These are phyloP conservation scores for Phylloscopus trochiloides DNA, from an alignment of 2,113 vertebrate species.

Conservation along the genomic window DNA sequence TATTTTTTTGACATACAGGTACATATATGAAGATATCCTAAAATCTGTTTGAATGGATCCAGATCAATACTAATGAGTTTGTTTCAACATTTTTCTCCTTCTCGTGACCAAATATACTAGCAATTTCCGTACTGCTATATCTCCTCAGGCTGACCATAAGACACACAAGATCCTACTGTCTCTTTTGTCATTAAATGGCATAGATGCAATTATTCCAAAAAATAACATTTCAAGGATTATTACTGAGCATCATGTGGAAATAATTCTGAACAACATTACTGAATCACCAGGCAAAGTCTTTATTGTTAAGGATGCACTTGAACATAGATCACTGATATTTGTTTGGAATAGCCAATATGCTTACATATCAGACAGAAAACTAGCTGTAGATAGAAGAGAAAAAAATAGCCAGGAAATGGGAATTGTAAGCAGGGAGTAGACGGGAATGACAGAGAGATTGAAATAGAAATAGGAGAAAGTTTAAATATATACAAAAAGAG, in stretches of 20 bases:
- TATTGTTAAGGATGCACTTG: neutral
- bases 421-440: neutral
- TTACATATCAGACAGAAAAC: neutral
- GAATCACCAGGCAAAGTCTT: neutral
- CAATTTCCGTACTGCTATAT: fast-evolving
- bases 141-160: neutral
- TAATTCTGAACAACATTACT: neutral
- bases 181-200: neutral
- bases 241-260: neutral
- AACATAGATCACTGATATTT: neutral
- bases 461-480: neutral
- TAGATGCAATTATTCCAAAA: neutral
- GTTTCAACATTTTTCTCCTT: neutral
- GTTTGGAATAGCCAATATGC: neutral
- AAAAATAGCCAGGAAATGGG: neutral
- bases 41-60: neutral
- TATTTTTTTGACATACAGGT: neutral
- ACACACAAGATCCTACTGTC: neutral
- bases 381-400: neutral
- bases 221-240: neutral
- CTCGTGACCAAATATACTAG: neutral
- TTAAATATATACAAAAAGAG: neutral
- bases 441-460: neutral
- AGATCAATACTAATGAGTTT: neutral
- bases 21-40: neutral